phyloP scores from a whole-genome alignment of 2,888 invertebrate species.

The Synergus umbraculus region DNA sequence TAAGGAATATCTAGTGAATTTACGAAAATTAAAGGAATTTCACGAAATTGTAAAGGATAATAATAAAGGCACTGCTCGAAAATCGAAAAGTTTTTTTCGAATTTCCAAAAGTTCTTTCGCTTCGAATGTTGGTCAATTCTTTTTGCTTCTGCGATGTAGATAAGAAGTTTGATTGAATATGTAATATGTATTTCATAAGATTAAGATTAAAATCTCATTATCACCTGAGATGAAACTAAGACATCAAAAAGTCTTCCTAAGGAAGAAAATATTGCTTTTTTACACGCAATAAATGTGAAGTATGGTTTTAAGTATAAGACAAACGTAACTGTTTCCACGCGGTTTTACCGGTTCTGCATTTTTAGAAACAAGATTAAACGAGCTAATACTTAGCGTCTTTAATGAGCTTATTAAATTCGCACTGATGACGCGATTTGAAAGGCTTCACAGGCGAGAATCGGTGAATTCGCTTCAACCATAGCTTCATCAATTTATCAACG shows the following conservation, averaged over 20 bases:
- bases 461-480: neutral
- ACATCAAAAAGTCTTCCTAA: neutral
- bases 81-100: too few species aligned
- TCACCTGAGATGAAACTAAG: neutral
- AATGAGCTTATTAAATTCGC: neutral
- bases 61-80: too few species aligned
- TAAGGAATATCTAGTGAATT: too few species aligned
- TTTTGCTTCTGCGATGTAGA: too few species aligned
- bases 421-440: neutral
- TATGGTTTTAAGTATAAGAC: neutral
- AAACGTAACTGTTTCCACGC: neutral
- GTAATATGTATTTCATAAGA: neutral
- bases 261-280: neutral
- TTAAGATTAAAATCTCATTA: neutral
- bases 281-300: neutral
- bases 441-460: neutral
- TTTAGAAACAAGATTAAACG: neutral
- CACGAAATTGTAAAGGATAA: too few species aligned
- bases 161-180: neutral
- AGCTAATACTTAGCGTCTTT: neutral
- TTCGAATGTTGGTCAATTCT: too few species aligned
- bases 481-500: neutral
- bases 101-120: too few species aligned
- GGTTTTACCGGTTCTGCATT: neutral
- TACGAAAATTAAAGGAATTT: too few species aligned